These are phyloP conservation scores for Parapsyche elsis DNA, from an alignment of 1,140 invertebrate genomes.

Conservation along the genomic window DNA sequence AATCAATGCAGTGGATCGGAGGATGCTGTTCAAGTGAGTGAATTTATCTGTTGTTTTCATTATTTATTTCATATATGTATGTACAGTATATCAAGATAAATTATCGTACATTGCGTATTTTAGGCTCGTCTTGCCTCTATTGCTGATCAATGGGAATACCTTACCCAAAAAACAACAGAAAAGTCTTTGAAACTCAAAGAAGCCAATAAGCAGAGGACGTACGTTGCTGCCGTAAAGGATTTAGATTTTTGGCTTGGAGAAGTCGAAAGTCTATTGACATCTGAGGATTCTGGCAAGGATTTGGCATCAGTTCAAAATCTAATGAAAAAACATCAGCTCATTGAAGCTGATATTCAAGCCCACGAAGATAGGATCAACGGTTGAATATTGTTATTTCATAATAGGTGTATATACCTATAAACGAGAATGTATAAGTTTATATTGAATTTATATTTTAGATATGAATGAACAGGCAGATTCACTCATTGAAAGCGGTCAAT, in stretches of 20 bases:
- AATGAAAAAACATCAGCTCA: slow-evolving; percentile 98
- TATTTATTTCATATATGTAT: neutral
- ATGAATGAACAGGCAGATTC: slow-evolving; percentile 96
- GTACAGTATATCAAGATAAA: neutral
- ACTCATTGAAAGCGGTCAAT: slow-evolving; percentile 93
- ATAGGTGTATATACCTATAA: slow-evolving; percentile 3
- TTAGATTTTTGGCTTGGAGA: slow-evolving; percentile 99
- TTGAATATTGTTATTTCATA: slow-evolving; percentile 53
- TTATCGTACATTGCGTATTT: slow-evolving; percentile 24
- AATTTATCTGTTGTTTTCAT: neutral
- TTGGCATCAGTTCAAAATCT: slow-evolving; percentile 98
- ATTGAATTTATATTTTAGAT: slow-evolving; percentile 65
- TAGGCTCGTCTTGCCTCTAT: slow-evolving; percentile 88
- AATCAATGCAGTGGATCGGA: slow-evolving; percentile 93
- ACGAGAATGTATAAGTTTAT: neutral
- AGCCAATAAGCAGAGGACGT: slow-evolving; percentile 98
- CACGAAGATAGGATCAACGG: slow-evolving; percentile 96
- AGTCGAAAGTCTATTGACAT: slow-evolving; percentile 79
- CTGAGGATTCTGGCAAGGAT: slow-evolving; percentile 98
- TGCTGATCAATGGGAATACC: slow-evolving; percentile 98
- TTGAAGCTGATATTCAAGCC: slow-evolving; percentile 96
- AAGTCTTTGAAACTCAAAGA: slow-evolving; percentile 98
- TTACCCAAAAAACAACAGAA: slow-evolving; percentile 97
- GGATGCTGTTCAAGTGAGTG: slow-evolving; percentile 83
- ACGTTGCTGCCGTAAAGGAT: slow-evolving; percentile 99